Evolutionary conservation across 2,113 vertebrate species (phyloP).

Genomic region (Plestiodon gilberti): DNA sequence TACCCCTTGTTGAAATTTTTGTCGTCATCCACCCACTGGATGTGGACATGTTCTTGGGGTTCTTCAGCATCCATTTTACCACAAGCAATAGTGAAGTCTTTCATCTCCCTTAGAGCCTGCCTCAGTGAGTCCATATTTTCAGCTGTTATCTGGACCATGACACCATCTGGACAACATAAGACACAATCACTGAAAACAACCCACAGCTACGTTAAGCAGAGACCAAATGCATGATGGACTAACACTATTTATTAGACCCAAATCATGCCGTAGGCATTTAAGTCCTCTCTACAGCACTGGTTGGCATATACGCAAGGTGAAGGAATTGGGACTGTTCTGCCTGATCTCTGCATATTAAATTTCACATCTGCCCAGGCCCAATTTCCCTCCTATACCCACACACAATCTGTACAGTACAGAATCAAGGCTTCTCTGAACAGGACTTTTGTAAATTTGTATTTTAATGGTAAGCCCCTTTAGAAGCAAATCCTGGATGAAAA

Average conservation of each 20-base stretch:
- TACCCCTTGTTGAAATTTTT: slow-evolving; percentile 96
- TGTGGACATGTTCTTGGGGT: slow-evolving; percentile 90
- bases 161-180: slow-evolving; percentile 83
- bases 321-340: neutral
- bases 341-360: neutral
- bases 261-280: neutral
- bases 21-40: slow-evolving; percentile 98
- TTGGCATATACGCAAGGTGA: neutral
- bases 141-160: slow-evolving; percentile 98
- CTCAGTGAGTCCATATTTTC: slow-evolving; percentile 96
- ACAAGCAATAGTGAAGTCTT: slow-evolving; percentile 93
- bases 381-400: no score
- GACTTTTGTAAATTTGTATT: no score
- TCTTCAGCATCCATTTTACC: slow-evolving; percentile 93
- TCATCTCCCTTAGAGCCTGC: slow-evolving; percentile 96
- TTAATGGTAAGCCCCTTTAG: no score
- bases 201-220: slow-evolving; percentile 1
- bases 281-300: neutral
- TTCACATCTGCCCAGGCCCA: neutral
- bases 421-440: neutral
- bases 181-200: slow-evolving; percentile 25
- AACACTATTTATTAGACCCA: no score
- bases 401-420: neutral
- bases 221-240: neutral
- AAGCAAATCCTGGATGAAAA: no score